Percentiles rank a stretch among this genome's conserved stretches.
These are phyloP conservation scores for Nothoprocta pentlandii DNA, from an alignment of 2,113 vertebrate species.

Conservation along the genomic window DNA sequence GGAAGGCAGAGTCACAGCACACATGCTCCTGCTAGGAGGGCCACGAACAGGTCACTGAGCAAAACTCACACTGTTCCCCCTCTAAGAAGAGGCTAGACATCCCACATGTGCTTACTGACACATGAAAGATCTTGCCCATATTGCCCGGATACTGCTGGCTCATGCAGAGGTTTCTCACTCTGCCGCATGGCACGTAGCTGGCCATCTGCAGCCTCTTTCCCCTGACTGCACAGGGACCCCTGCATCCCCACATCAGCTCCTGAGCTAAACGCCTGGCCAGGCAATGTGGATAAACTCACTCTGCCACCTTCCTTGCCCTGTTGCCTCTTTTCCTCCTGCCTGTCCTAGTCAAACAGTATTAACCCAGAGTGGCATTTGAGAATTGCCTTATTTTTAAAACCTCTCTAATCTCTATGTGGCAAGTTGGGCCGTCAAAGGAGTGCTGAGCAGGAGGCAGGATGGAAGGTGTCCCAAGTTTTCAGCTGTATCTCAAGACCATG, in stretches of 20 bases:
- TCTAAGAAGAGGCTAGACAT: neutral
- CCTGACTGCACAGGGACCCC: neutral
- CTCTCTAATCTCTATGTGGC: neutral
- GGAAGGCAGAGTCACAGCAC: neutral
- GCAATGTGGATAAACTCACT: neutral
- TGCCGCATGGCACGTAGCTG: rapidly evolving
- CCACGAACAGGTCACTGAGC: neutral
- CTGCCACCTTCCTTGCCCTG: neutral
- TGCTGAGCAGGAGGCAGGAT: neutral
- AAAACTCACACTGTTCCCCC: neutral
- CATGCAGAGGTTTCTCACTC: neutral
- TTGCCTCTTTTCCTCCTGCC: neutral
- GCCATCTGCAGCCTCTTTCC: neutral
- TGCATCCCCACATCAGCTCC: neutral
- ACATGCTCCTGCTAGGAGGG: neutral
- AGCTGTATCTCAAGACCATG: neutral
- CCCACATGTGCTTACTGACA: neutral
- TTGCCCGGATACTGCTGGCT: neutral
- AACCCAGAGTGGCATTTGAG: neutral
- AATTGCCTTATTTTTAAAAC: neutral
- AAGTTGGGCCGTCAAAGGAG: neutral
- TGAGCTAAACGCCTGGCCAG: neutral
- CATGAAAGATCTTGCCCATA: rapidly evolving
- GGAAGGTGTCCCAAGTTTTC: neutral
- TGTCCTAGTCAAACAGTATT: neutral